A percentile compares a stretch with the other conserved stretches of the same genome.
phyloP scores from a whole-genome alignment of 2,888 invertebrate species.

The Noctua fimbriata region DNA sequence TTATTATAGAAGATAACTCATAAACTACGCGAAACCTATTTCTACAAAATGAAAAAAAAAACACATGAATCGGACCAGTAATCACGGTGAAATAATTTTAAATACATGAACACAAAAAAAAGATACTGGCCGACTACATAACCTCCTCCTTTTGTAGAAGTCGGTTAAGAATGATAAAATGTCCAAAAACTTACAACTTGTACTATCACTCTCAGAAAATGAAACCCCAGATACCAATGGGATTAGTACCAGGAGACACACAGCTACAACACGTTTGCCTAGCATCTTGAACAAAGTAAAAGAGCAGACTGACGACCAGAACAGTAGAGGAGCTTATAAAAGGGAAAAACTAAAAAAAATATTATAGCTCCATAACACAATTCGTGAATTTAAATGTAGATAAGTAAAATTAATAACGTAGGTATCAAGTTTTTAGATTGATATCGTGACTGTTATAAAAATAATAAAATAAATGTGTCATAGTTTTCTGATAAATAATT shows the following conservation, averaged over 20 bases:
- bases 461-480: neutral
- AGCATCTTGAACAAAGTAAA: constrained; percentile 26
- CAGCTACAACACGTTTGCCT: neutral
- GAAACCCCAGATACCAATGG: neutral
- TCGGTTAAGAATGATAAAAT: neutral
- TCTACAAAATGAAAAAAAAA: too few species aligned
- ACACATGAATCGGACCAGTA: neutral
- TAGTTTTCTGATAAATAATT: neutral
- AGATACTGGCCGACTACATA: too few species aligned
- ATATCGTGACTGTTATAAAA: constrained; percentile 34
- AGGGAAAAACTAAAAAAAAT: constrained; percentile 18
- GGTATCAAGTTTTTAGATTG: neutral
- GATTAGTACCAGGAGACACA: constrained; percentile 2
- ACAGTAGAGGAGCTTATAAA: constrained; percentile 25
- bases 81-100: too few species aligned
- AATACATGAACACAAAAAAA: too few species aligned
- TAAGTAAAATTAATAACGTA: constrained; percentile 8
- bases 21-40: too few species aligned
- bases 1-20: too few species aligned
- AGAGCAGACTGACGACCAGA: neutral
- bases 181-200: neutral
- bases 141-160: neutral
- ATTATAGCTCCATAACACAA: too few species aligned
- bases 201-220: fast-evolving
- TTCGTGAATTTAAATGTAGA: constrained; percentile 27